Evolutionary conservation across 2,113 vertebrate species (phyloP).

Genomic region (Sula dactylatra): DNA sequence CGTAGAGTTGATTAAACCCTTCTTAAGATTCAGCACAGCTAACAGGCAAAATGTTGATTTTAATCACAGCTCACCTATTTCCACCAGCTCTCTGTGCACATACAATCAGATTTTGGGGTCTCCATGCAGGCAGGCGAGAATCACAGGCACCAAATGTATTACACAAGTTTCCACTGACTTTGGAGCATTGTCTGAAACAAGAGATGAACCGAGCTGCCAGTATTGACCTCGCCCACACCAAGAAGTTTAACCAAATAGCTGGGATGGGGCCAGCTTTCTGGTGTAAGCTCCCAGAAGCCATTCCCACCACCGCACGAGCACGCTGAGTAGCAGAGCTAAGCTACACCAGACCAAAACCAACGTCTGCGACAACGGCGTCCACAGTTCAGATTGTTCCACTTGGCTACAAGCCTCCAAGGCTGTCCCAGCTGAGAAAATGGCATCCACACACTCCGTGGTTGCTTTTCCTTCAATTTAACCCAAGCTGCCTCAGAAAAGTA

Average conservation of each 20-base stretch:
- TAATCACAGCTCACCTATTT: not conserved
- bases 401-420: not conserved
- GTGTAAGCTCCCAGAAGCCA: not conserved
- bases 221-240: not conserved
- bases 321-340: accelerated
- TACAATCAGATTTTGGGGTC: not conserved
- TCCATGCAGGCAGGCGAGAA: not conserved
- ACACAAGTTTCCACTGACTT: not conserved
- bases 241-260: not conserved
- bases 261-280: not conserved
- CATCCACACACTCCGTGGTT: accelerated
- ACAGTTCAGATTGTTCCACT: accelerated
- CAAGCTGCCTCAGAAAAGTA: not conserved
- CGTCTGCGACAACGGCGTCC: accelerated
- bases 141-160: not conserved
- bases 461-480: not conserved
- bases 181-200: not conserved
- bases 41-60: not conserved
- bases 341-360: not conserved
- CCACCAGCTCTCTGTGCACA: not conserved
- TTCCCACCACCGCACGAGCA: not conserved
- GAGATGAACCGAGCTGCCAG: not conserved
- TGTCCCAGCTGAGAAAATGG: not conserved
- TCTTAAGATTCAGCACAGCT: not conserved
- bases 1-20: not conserved